Percentiles rank a stretch among this genome's conserved stretches.
Conservation (phyloP, 2,888 invertebrate species). For the Stegophylla sp. region DNA sequence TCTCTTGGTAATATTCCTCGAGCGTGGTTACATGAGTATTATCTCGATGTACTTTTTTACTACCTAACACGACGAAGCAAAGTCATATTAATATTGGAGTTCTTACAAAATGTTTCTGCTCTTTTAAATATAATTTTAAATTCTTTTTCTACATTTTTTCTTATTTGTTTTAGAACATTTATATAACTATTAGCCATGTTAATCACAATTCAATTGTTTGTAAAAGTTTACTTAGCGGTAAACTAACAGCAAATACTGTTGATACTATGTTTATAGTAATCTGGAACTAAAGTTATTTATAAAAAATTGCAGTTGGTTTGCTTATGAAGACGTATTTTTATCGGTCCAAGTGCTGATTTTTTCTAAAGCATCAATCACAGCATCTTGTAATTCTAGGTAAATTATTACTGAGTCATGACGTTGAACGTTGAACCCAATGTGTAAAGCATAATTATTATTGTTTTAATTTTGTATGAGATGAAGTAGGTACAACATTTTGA, state of each 20-base stretch:
- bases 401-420: too few relatives aligned
- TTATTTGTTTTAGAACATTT: conserved; percentile 8
- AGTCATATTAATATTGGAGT: background rate
- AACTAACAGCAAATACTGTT: conserved; percentile 28
- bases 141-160: conserved; percentile 11
- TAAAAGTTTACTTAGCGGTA: conserved; percentile 11
- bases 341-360: conserved; percentile 3
- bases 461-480: background rate
- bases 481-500: conserved; percentile 7
- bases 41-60: conserved; percentile 1
- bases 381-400: too few relatives aligned
- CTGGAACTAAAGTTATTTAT: conserved; percentile 7
- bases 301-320: background rate
- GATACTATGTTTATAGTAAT: conserved; percentile 6
- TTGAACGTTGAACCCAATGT: too few relatives aligned
- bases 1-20: background rate
- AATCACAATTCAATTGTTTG: background rate
- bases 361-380: background rate
- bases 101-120: conserved; percentile 17
- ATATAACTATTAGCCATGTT: conserved; percentile 26
- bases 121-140: conserved; percentile 19
- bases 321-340: conserved; percentile 17
- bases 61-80: background rate
- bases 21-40: background rate
- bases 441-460: background rate